Evolutionary conservation across 2,888 invertebrate species (phyloP), one percentile per base, ranked within the genome.

Genomic region (Drosophila greeni): DNA sequence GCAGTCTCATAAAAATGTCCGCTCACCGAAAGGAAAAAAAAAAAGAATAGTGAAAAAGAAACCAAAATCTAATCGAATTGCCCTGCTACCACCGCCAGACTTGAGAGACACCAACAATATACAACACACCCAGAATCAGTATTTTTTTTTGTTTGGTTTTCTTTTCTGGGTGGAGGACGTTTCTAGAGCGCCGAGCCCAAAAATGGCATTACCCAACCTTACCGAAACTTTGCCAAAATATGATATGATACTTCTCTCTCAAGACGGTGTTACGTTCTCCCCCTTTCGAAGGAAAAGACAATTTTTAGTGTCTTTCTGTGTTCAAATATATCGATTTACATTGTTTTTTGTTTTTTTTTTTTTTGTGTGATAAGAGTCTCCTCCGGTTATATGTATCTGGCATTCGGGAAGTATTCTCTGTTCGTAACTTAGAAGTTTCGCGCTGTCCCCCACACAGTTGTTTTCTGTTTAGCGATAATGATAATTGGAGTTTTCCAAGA

Each of bases 401-500:
- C 55, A 33, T 43, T 29, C 36, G 49, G 67, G 51, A 73, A 74
- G 62, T 77, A 80, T 73, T 84, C 8, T 70, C 43, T 60, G 68
- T 67, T 80, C 73, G 65, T 76, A 71, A 82, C 70, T 74, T 52
- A 59, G 68, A 66, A 56, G 39, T 68, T 61, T 65, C 31, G 56
- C 55, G 53, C 52, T 71, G 51, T 65, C 56, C 56, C 45, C 36
- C 49, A 66, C 20, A 39, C 20, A 73, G 73, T 56, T 78, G 65
- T 60, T 75, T 66, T 75, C 47, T 69, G 70, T 70, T 52, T 12
- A 14, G 60, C 65, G 85, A 81, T 81, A 81, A 71, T 82, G 70
- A 80, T 81, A 81, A 83, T 81, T 81, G 72, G 66, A 79, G 78
- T 83, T 74, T 84, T 83, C 84, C 72, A 61, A 74, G 82, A 85